Conservation (phyloP, 2,888 invertebrate genomes). For the Deroplatys truncata region DNA sequence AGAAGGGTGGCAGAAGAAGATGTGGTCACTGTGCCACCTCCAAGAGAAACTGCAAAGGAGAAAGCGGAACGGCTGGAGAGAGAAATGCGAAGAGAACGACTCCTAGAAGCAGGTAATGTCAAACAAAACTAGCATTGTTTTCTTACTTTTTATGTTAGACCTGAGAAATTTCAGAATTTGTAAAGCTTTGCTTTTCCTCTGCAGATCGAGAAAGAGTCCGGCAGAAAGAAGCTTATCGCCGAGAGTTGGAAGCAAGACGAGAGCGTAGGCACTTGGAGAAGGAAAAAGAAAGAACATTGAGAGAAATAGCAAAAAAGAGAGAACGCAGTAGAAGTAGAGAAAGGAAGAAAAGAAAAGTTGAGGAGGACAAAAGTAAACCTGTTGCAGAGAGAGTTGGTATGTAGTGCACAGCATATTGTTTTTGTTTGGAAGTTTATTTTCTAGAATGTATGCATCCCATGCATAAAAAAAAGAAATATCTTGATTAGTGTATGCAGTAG, state of each 20-base stretch:
- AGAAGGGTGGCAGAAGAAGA: conserved; percentile 16
- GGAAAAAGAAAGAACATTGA: conserved; percentile 45
- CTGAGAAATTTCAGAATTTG: neutral
- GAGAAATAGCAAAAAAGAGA: conserved; percentile 40
- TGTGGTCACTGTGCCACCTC: neutral
- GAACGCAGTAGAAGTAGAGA: conserved; percentile 31
- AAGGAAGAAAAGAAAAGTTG: conserved; percentile 33
- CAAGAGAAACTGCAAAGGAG: conserved; percentile 41
- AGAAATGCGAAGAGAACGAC: conserved; percentile 60
- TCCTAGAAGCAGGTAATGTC: conserved; percentile 61
- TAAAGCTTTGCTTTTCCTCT: conserved; percentile 22
- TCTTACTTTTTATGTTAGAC: no score
- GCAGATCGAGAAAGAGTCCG: conserved; percentile 70
- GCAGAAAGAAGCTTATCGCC: conserved; percentile 68
- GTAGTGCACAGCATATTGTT: neutral
- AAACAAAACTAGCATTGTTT: no score
- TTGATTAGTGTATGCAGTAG: neutral
- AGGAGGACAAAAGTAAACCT: conserved; percentile 35
- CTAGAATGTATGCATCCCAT: no score
- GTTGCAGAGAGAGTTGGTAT: conserved; percentile 32
- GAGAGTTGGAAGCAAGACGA: conserved; percentile 70
- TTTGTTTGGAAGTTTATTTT: no score
- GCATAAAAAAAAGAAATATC: no score
- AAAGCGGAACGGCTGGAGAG: conserved; percentile 45
- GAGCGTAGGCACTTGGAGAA: conserved; percentile 49